Conservation (phyloP, 2,888 invertebrate species). For the Ophion obscuratus region DNA sequence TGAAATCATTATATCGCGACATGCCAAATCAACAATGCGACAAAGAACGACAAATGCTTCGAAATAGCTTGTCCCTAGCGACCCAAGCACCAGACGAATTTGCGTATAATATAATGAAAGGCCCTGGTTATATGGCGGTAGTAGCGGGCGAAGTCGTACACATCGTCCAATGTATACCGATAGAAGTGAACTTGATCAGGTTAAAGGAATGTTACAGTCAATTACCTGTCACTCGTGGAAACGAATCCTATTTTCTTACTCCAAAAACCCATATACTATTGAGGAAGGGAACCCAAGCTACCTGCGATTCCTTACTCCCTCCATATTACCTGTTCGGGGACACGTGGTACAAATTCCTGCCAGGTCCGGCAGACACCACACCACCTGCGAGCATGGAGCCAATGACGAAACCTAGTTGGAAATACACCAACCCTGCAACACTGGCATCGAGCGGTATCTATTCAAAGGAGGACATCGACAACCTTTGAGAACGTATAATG, state of each 20-base stretch:
- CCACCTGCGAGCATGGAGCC: constrained; percentile 3
- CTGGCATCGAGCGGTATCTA: no score
- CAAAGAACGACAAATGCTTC: neutral
- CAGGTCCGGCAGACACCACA: neutral
- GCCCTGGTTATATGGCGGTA: constrained; percentile 65
- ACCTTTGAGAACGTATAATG: no score
- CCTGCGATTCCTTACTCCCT: constrained; percentile 65
- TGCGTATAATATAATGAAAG: constrained; percentile 59
- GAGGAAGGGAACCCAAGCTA: constrained; percentile 56
- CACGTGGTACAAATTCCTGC: constrained; percentile 57
- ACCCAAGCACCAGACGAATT: constrained; percentile 12
- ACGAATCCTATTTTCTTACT: neutral
- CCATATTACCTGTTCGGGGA: constrained; percentile 54
- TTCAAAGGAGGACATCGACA: no score
- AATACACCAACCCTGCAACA: no score
- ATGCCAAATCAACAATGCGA: neutral
- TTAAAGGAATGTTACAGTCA: neutral
- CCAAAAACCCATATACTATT: constrained; percentile 33
- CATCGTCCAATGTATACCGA: constrained; percentile 13
- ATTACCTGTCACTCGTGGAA: neutral
- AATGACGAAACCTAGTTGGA: no score
- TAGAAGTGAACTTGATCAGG: neutral
- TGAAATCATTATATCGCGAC: neutral
- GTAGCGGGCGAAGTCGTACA: constrained; percentile 69
- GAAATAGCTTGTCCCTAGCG: neutral